phyloP scores from a whole-genome alignment of 1,140 invertebrate genomes.

The Pachypeltis micranthus region DNA sequence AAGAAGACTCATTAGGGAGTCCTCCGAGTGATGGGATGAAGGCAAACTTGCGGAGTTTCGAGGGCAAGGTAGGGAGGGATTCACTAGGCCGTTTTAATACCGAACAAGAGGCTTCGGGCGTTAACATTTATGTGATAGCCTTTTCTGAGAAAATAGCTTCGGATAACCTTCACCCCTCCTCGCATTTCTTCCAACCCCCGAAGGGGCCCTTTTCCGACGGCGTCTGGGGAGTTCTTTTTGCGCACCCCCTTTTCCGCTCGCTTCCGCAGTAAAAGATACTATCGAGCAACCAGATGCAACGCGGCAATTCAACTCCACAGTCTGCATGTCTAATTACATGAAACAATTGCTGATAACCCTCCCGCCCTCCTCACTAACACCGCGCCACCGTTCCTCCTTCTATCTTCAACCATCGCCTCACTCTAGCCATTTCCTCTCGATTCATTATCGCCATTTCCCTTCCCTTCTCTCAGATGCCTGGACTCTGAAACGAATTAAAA shows the following conservation, averaged over 20 bases:
- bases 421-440: not conserved
- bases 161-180: not conserved
- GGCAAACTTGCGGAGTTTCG: too few relatives aligned
- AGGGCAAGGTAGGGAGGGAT: not conserved
- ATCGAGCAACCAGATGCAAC: slow-evolving; percentile 4
- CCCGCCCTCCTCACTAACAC: not conserved
- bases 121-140: slow-evolving; percentile 20
- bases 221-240: slow-evolving; percentile 14
- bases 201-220: too few relatives aligned
- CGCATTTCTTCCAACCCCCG: too few relatives aligned
- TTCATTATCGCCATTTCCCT: slow-evolving; percentile 1
- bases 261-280: slow-evolving; percentile 3
- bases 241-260: slow-evolving; percentile 6
- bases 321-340: slow-evolving; percentile 16
- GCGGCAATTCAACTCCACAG: slow-evolving; percentile 7
- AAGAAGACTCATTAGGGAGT: too few relatives aligned
- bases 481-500: not conserved
- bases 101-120: slow-evolving; percentile 17
- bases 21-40: not conserved
- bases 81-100: slow-evolving; percentile 15
- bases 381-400: too few relatives aligned
- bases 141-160: slow-evolving; percentile 15
- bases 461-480: not conserved
- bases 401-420: too few relatives aligned
- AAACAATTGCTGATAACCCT: slow-evolving; percentile 7